phyloP scores from a whole-genome alignment of 2,797 vertebrate species.

The Eremophila alpestris region DNA sequence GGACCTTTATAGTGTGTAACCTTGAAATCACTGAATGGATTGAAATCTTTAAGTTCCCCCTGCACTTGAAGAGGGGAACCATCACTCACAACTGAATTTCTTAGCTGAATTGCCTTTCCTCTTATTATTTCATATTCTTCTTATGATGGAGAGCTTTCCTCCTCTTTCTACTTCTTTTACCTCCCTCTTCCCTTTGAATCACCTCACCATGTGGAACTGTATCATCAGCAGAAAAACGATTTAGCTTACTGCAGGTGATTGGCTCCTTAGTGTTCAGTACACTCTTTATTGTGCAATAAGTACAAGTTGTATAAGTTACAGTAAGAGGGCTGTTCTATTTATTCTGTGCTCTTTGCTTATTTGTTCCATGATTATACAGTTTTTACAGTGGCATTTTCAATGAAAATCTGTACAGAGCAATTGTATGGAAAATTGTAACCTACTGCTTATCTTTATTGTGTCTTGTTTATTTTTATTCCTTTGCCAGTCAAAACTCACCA shows the following conservation, averaged over 20 bases:
- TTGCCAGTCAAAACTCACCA: neutral
- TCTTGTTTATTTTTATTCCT: slow-evolving; percentile 42
- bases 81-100: neutral
- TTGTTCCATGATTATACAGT: slow-evolving; percentile 25
- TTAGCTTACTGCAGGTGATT: neutral
- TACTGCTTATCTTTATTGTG: neutral
- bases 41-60: neutral
- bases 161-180: neutral
- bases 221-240: neutral
- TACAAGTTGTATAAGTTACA: neutral
- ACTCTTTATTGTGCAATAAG: neutral
- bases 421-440: slow-evolving; percentile 24
- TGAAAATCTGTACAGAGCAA: neutral
- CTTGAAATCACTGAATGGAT: neutral
- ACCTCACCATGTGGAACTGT: neutral
- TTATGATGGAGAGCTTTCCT: neutral
- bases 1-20: neutral
- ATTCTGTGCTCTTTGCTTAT: slow-evolving; percentile 17
- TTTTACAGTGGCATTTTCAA: neutral
- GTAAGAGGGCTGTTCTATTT: neutral
- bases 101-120: neutral
- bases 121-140: neutral
- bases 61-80: neutral
- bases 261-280: neutral
- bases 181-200: neutral